Evolutionary conservation across 2,888 invertebrate genomes (phyloP).

Genomic region (Cephus rjabovi): DNA sequence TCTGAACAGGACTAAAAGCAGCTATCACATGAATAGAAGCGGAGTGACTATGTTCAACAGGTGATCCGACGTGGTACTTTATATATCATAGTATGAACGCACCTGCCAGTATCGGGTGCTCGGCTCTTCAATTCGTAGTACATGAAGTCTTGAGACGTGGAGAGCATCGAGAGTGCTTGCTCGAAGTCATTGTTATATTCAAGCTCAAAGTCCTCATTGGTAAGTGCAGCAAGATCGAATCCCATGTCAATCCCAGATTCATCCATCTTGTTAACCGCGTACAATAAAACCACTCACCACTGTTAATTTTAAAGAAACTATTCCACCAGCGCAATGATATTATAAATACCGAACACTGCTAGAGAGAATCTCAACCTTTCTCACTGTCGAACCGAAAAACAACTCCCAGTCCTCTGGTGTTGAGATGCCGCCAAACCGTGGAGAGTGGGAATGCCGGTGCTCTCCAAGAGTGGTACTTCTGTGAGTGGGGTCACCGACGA

Average conservation of each 20-base stretch:
- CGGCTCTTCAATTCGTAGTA: conserved; percentile 75
- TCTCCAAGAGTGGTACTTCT: too few species aligned
- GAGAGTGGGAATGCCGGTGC: too few species aligned
- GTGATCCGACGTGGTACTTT: conserved; percentile 18
- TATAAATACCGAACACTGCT: too few species aligned
- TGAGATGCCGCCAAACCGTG: too few species aligned
- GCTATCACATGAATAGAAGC: too few species aligned
- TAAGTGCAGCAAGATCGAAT: conserved; percentile 73
- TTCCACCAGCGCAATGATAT: too few species aligned
- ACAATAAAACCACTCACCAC: background rate
- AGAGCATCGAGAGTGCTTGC: conserved; percentile 70
- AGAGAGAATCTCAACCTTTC: too few species aligned
- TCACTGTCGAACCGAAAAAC: too few species aligned
- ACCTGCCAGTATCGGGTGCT: conserved; percentile 74
- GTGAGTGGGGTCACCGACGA: too few species aligned
- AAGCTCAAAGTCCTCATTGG: conserved; percentile 70
- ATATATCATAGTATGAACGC: conserved; percentile 40
- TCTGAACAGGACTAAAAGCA: too few species aligned
- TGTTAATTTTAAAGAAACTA: too few species aligned
- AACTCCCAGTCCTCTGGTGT: too few species aligned
- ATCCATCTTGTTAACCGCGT: conserved; percentile 66
- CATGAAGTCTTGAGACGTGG: conserved; percentile 72
- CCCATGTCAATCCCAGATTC: conserved; percentile 76
- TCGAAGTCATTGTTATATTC: conserved; percentile 70
- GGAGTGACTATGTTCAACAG: conserved; percentile 7